Percentiles rank a stretch among this genome's conserved stretches.
Conservation (phyloP, 2,113 vertebrate species). For the Mus musculus region DNA sequence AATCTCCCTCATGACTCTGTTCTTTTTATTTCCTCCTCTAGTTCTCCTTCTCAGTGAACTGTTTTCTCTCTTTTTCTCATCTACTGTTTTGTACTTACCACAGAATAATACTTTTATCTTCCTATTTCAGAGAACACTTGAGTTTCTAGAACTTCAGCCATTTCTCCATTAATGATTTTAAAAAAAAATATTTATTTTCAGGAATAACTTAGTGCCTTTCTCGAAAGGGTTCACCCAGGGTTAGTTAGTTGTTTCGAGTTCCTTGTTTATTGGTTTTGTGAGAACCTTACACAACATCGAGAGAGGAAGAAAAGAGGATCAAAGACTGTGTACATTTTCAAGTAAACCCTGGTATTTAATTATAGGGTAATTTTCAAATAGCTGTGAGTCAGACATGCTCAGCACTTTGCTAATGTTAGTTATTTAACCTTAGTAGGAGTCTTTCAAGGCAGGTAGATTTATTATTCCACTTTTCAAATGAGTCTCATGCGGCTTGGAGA, state of each 20-base stretch:
- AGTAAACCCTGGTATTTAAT: neutral
- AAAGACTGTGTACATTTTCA: constrained; percentile 33
- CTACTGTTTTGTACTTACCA: constrained; percentile 10
- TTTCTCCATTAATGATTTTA: neutral
- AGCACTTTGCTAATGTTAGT: constrained; percentile 26
- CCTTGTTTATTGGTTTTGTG: neutral
- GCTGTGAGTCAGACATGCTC: constrained; percentile 15
- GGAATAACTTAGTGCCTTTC: neutral
- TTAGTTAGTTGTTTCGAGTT: constrained; percentile 54
- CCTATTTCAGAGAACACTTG: constrained; percentile 23
- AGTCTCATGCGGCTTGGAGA: neutral
- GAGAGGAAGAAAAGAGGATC: neutral
- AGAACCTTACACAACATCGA: constrained; percentile 3
- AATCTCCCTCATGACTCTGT: neutral
- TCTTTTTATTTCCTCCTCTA: neutral
- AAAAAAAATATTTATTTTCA: neutral
- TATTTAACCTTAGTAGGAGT: constrained; percentile 8
- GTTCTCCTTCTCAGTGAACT: neutral
- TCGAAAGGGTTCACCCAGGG: constrained; percentile 18
- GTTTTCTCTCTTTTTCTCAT: neutral
- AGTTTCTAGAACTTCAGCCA: constrained; percentile 30
- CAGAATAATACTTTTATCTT: neutral
- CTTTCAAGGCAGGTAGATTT: neutral
- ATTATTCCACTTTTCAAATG: constrained; percentile 21
- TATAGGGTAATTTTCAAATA: neutral